These are phyloP conservation scores for Pseudorhiza aurosa DNA, from an alignment of 30 jellyfish, hydroid and myxozoan species.

Conservation along the genomic window DNA sequence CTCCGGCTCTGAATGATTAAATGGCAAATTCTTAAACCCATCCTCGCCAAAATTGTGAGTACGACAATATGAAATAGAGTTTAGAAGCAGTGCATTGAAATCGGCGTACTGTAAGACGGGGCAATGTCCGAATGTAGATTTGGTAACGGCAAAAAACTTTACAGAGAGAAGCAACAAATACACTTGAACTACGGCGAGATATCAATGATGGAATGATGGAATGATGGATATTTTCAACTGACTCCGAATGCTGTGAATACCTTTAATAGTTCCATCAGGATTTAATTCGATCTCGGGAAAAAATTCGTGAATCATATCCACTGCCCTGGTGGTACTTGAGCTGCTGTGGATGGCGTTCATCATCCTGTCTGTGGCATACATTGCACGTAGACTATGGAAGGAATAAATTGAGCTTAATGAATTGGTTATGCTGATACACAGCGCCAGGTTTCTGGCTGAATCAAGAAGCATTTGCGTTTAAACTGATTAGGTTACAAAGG, in stretches of 20 bases:
- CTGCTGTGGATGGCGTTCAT: conserved; percentile 91
- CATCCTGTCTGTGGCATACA: conserved; percentile 81
- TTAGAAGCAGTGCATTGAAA: background rate
- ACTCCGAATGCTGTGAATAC: background rate
- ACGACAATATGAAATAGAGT: background rate
- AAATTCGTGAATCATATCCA: conserved; percentile 63
- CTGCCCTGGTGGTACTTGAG: conserved; percentile 72
- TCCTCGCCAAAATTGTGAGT: too few relatives aligned
- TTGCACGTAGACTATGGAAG: conserved; percentile 88
- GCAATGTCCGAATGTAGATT: too few relatives aligned
- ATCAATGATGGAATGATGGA: background rate
- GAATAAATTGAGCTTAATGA: too few relatives aligned
- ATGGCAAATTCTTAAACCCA: too few relatives aligned
- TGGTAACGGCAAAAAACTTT: too few relatives aligned
- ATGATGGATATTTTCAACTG: too few relatives aligned
- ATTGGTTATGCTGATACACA: too few relatives aligned
- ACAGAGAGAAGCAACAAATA: too few relatives aligned
- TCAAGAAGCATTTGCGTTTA: too few relatives aligned
- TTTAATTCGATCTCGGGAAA: conserved; percentile 77
- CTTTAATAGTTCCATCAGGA: conserved; percentile 72
- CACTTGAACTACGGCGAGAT: background rate
- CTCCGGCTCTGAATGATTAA: background rate
- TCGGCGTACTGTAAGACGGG: too few relatives aligned
- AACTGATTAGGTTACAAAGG: too few relatives aligned
- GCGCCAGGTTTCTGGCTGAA: too few relatives aligned